phyloP scores from a whole-genome alignment of 2,888 invertebrate genomes.

The Ptilodon capucinus region DNA sequence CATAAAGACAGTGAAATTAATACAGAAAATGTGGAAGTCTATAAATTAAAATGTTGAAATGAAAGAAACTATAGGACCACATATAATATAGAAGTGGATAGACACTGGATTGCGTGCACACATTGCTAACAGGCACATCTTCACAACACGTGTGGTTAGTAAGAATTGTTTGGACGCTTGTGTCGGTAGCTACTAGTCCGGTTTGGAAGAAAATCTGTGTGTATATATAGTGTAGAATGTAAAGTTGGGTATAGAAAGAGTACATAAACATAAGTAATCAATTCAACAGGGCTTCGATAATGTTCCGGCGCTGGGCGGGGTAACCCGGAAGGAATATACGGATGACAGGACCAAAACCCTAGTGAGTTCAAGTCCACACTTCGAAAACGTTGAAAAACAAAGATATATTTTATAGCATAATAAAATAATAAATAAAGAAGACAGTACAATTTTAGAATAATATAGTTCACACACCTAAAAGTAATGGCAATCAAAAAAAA shows the following conservation, averaged over 20 bases:
- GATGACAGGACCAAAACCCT: slow-evolving; percentile 57
- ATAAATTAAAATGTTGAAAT: slow-evolving; percentile 57
- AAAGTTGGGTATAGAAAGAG: slow-evolving; percentile 60
- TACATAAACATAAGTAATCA: slow-evolving; percentile 49
- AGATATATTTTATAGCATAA: slow-evolving; percentile 10
- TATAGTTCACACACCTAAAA: slow-evolving; percentile 7
- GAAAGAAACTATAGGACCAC: slow-evolving; percentile 73
- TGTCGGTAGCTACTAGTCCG: slow-evolving; percentile 56
- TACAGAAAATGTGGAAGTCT: slow-evolving; percentile 59
- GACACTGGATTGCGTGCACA: slow-evolving; percentile 78
- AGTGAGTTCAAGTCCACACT: slow-evolving; percentile 69
- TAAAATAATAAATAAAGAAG: slow-evolving; percentile 1
- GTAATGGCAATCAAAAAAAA: slow-evolving; percentile 12
- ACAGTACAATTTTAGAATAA: neutral
- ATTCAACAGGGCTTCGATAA: slow-evolving; percentile 55
- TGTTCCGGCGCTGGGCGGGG: slow-evolving; percentile 80
- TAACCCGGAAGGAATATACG: slow-evolving; percentile 63
- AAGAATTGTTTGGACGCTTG: slow-evolving; percentile 52
- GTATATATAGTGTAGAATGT: slow-evolving; percentile 66
- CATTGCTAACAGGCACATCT: slow-evolving; percentile 77
- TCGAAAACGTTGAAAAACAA: slow-evolving; percentile 50
- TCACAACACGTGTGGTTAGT: slow-evolving; percentile 53
- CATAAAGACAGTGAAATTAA: slow-evolving; percentile 66
- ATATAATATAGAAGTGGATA: slow-evolving; percentile 79
- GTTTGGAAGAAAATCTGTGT: slow-evolving; percentile 46